phyloP scores from a whole-genome alignment of 2,797 vertebrate species.

The Phalanger gymnotis region DNA sequence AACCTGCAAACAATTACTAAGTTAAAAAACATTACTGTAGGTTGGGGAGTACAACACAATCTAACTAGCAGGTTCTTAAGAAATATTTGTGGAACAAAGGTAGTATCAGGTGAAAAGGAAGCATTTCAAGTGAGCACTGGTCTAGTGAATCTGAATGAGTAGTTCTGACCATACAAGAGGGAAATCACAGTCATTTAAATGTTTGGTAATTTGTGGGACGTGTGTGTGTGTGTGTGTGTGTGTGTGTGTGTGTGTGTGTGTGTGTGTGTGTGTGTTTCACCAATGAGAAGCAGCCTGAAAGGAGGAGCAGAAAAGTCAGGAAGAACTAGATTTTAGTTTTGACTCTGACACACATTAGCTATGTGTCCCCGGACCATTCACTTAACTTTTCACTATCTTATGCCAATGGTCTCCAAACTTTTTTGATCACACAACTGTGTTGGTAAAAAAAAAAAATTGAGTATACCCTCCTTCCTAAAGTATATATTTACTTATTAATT shows the following conservation, averaged over 20 bases:
- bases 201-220: not conserved
- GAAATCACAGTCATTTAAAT: not conserved
- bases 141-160: not conserved
- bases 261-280: not conserved
- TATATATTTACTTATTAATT: not conserved
- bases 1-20: slow-evolving; percentile 29
- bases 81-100: not conserved
- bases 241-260: too few relatives aligned
- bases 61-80: slow-evolving; percentile 23
- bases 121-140: not conserved
- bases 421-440: not conserved
- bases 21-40: not conserved
- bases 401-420: not conserved
- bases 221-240: too few relatives aligned
- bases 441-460: not conserved
- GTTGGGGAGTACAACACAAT: not conserved
- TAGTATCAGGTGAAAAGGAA: not conserved
- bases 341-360: not conserved
- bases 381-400: not conserved
- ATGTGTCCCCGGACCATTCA: not conserved
- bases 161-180: not conserved
- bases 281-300: not conserved
- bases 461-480: not conserved
- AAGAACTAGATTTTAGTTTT: not conserved
- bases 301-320: not conserved